These are phyloP conservation scores for Teinopalpus imperialis DNA, from an alignment of 2,888 invertebrate species.

Conservation along the genomic window DNA sequence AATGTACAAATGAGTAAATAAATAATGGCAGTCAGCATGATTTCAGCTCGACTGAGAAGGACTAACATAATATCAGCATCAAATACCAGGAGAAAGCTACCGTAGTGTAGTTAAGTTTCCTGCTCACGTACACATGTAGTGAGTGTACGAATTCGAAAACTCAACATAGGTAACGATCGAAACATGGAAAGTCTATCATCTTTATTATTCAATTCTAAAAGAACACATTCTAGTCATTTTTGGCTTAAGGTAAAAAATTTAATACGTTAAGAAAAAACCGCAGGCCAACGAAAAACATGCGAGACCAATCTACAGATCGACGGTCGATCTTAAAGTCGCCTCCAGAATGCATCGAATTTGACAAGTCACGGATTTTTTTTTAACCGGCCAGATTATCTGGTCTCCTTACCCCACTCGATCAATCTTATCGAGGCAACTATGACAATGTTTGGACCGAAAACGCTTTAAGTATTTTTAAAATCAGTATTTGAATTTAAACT, in stretches of 20 bases:
- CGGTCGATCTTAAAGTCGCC: constrained; percentile 49
- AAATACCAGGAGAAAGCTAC: too few relatives aligned
- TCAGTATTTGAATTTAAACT: constrained; percentile 30
- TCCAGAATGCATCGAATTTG: constrained; percentile 78
- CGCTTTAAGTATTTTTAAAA: constrained; percentile 28
- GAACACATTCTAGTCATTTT: too few relatives aligned
- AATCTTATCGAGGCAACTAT: constrained; percentile 76
- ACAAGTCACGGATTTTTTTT: constrained; percentile 80
- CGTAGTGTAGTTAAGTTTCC: too few relatives aligned
- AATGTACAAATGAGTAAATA: too few relatives aligned
- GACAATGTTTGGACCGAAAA: constrained; percentile 40
- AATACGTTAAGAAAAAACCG: constrained; percentile 7
- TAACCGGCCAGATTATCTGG: constrained; percentile 70
- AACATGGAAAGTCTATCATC: too few relatives aligned
- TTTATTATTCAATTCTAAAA: too few relatives aligned
- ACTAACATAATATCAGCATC: too few relatives aligned
- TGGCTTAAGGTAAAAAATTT: not conserved
- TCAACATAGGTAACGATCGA: too few relatives aligned
- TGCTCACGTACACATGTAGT: too few relatives aligned
- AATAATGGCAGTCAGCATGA: too few relatives aligned
- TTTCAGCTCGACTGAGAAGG: too few relatives aligned
- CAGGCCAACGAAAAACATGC: constrained; percentile 38
- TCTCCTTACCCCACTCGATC: constrained; percentile 79
- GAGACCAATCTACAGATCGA: constrained; percentile 51
- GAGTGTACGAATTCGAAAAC: too few relatives aligned